Base-by-base conservation (phyloP, 2,888 invertebrate genomes). In the Spodoptera exigua region DNA sequence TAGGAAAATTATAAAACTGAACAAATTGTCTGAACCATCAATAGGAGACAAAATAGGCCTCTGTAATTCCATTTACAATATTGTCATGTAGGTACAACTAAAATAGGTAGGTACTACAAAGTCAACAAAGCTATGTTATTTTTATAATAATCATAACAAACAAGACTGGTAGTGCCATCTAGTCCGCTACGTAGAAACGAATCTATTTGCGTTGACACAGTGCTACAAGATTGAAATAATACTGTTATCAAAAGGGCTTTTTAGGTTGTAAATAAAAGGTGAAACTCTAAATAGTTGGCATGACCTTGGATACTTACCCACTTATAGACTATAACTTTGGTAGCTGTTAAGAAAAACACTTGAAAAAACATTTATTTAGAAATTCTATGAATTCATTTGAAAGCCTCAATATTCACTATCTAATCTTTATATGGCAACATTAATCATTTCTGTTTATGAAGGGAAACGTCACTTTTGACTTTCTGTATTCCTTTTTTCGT, bases 401-500 rank as follows among this genome's bases (percentile, higher is more conserved):
- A 0, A 27, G 5, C 1, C 4, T 3, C 9, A 1, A 37, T 7
- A 2, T 41, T 32, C 10, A 62, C 54, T 60, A 56, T 60, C 58
- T 18, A 55, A 36, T 40, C 27, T 13, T 37, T 40, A 11, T 61
- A 36, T 62, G 61, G 77, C 77, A 79, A 77, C 71, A 61, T 58
- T 47, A 16, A 7, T 18, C 11, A 61, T 61, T 47, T 64, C 51
- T 79, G 80, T 80, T 76, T 80, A 78, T 72, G 74, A 78, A 73
- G 65, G 40, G 46, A 80, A 68, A 80, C 72, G 78, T 80, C 77
- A 77, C 55, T 78, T 81, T 83, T 83, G 81, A 80, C 77, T 80
- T 81, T 79, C 78, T 77, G 78, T 83, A 67, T 83, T 83, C 72
- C 76, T 79, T 88, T 85, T 87, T 86, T 84, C 83, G 80, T 87